phyloP scores from a whole-genome alignment of 2,888 invertebrate genomes.

The Pherbina coryleti region DNA sequence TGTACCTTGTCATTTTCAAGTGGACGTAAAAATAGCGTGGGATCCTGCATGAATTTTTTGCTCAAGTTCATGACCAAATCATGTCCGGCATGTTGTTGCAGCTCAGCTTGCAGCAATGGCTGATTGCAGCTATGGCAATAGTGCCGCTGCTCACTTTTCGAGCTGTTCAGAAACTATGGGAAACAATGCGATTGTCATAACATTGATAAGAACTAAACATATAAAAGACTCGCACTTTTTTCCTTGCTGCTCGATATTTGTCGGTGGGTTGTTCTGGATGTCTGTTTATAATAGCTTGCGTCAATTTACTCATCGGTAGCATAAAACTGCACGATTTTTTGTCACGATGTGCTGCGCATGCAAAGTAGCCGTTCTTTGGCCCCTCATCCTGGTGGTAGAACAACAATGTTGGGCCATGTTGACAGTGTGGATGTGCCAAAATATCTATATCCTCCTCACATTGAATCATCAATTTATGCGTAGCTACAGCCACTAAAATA shows the following conservation, averaged over 20 bases:
- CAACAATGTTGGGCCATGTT: constrained; percentile 82
- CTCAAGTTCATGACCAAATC: constrained; percentile 71
- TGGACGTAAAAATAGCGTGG: constrained; percentile 78
- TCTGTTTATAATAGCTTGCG: constrained; percentile 39
- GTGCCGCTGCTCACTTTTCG: constrained; percentile 68
- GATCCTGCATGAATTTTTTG: constrained; percentile 74
- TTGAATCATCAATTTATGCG: constrained; percentile 42
- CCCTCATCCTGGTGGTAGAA: constrained; percentile 72
- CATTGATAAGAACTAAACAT: constrained; percentile 13
- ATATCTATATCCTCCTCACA: constrained; percentile 69
- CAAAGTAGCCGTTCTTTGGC: constrained; percentile 73
- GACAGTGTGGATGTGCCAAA: constrained; percentile 77
- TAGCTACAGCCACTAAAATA: neutral
- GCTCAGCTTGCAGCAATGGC: constrained; percentile 67
- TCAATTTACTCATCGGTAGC: constrained; percentile 63
- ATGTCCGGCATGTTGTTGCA: constrained; percentile 73
- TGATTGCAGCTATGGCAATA: constrained; percentile 78
- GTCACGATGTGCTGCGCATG: constrained; percentile 87
- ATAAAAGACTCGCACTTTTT: constrained; percentile 43
- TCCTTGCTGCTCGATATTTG: constrained; percentile 43
- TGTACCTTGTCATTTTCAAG: constrained; percentile 82
- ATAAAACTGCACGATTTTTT: constrained; percentile 82
- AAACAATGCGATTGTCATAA: neutral
- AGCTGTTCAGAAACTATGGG: constrained; percentile 20
- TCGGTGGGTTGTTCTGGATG: constrained; percentile 46